Conservation (phyloP, 2,888 invertebrate species). For the Megastigmus dorsalis region DNA sequence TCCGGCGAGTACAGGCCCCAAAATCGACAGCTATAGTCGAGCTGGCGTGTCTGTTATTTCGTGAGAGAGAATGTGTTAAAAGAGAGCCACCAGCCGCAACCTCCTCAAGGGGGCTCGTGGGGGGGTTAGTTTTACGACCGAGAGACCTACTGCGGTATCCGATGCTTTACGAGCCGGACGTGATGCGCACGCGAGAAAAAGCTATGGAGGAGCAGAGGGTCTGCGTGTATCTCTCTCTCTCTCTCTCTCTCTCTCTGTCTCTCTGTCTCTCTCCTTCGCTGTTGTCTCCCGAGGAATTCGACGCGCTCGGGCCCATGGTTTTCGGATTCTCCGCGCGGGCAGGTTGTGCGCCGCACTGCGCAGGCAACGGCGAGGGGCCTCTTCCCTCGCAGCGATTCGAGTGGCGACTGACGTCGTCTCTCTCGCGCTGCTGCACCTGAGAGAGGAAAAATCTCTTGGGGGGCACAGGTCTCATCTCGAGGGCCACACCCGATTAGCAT, state of each 20-base stretch:
- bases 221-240: neutral
- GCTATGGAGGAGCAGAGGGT: neutral
- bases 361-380: no score
- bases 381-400: no score
- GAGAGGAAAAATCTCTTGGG: constrained; percentile 3
- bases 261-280: neutral
- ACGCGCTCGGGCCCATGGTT: constrained; percentile 11
- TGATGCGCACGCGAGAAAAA: constrained; percentile 7
- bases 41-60: constrained; percentile 1
- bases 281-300: constrained; percentile 31
- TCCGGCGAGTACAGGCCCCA: no score
- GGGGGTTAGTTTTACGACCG: constrained; percentile 40
- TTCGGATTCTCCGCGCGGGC: no score
- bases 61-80: neutral
- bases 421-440: no score
- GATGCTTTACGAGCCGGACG: constrained; percentile 43
- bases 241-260: neutral
- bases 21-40: no score
- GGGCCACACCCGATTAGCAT: constrained; percentile 31
- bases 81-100: constrained; percentile 8
- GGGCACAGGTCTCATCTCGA: no score
- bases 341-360: no score
- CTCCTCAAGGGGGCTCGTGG: neutral
- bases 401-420: no score
- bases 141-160: constrained; percentile 26